Evolutionary conservation across 2,797 vertebrate species (phyloP), one percentile per base, ranked within the genome.

Genomic region (Syndactyla subalaris): DNA sequence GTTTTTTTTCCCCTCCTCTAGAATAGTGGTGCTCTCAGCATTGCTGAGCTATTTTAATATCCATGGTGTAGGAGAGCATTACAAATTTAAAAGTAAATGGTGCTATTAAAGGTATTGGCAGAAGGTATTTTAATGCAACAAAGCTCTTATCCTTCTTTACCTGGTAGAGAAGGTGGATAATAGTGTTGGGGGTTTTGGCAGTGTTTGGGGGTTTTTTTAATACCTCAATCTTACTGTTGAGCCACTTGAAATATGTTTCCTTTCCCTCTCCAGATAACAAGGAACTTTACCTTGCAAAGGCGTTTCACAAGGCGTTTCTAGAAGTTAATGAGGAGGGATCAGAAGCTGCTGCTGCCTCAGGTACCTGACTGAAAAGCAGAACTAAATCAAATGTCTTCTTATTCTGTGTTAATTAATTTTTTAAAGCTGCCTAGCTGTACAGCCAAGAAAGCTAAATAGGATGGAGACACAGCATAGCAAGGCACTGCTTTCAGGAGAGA

Each of bases 291-390:
- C 98, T 99, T 61, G 98, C 98, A 70, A 99, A 99, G 97, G 99
- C 98, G 0, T 98, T 99, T 88, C 99, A 99, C 97, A 99, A 99
- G 96, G 98, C 99, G 7, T 99, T 99, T 97, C 97, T 99, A 94
- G 99, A 99, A 98, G 99, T 99, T 97, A 99, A 99, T 8, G 99
- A 99, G 97, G 99, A 99, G 95, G 99, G 99, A 63, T 98, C 99
- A 2, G 99, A 99, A 97, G 99, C 99, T 62, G 99, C 99, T 7
- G 99, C 98, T 29, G 98, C 98, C 78, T 99, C 99, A 98, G 99
- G 99, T 99, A 97, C 55, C 70, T 57, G 78, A 65, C 59, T 74
- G 88, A 92, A 92, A 91, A 94, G 77, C 76, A 78, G 70, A 93
- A 88, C 59, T 49, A 82, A 92, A 80, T 89, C 52, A 84, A 84